Evolutionary conservation across 2,888 invertebrate genomes (phyloP), one percentile per base, ranked within the genome.

Genomic region (Synanthedon andrenaeformis): DNA sequence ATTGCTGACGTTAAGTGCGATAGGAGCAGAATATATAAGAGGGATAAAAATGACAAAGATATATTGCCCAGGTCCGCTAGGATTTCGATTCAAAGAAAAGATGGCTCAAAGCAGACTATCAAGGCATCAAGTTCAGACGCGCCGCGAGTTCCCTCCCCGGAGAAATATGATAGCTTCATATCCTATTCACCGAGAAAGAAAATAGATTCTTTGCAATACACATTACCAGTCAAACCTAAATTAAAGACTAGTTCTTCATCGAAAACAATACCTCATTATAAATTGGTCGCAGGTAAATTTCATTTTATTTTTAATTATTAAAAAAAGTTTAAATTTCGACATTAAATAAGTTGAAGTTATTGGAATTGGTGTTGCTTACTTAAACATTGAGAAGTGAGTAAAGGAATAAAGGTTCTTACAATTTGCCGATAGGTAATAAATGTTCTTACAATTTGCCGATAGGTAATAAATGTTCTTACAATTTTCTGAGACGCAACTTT

Each of bases 231-330:
- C 45, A 45, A 45, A 45, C 45, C 45, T 8, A 45, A 45, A 14
- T 45, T 45, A 14, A 45, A 45, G 14, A 45, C 45, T 14, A 45
- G 45, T 8, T 5, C 14, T 1, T 63, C 62, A 3, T 54, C 60
- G 12, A 75, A 65, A 58, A 64, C 58, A 55, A 70, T 86, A 57
- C 86, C 86, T 5, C 68, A 78, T 60, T 75, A 81, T 59, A 86
- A 86, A 65, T 82, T 86, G 50, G 76, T 86, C 50, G 79, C 86
- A 74, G 85, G 86, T 86, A 49, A 45, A 13, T 45, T 35, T 8
- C 10, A 35, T 35, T 35, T 35, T 35, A 35, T 35, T 35, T 10
- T 35, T 35, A 35, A 35, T 35, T 35, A 0, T 28, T 28, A 28
- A 6, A 28, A 19, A 28, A 8, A 28, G 35, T 35, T 2, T 10